These are phyloP conservation scores for Leucopsar rothschildi DNA, from an alignment of 2,113 vertebrate species.

Conservation along the genomic window DNA sequence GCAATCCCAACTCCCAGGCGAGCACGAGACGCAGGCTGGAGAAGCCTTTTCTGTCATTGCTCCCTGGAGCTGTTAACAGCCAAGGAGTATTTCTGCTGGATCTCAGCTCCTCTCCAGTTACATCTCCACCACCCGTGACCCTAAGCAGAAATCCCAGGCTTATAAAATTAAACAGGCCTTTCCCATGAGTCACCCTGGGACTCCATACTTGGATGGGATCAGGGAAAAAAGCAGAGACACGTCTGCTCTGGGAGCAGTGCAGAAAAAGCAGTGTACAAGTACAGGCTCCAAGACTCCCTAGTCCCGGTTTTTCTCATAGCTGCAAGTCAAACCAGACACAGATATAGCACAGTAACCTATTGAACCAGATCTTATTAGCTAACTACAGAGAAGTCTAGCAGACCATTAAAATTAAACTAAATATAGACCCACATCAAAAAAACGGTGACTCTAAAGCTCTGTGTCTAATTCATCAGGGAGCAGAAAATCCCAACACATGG, in stretches of 20 bases:
- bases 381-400: not conserved
- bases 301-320: not conserved
- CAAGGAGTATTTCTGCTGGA: not conserved
- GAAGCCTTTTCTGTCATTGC: not conserved
- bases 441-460: not conserved
- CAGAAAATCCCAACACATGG: not conserved
- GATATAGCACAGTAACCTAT: constrained; percentile 38
- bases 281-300: not conserved
- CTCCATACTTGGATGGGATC: not conserved
- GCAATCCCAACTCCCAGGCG: not conserved
- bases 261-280: not conserved
- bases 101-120: not conserved
- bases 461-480: not conserved
- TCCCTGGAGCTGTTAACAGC: not conserved
- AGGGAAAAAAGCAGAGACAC: not conserved
- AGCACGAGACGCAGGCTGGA: not conserved
- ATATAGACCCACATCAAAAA: not conserved
- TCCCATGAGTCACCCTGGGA: not conserved
- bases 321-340: not conserved
- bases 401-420: constrained; percentile 16
- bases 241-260: not conserved
- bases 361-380: constrained; percentile 30
- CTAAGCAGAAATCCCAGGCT: constrained; percentile 1
- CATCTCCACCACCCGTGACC: not conserved
- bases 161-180: not conserved